Evolutionary conservation across 1,140 invertebrate species (phyloP).

Genomic region (Zelostemma sp.): DNA sequence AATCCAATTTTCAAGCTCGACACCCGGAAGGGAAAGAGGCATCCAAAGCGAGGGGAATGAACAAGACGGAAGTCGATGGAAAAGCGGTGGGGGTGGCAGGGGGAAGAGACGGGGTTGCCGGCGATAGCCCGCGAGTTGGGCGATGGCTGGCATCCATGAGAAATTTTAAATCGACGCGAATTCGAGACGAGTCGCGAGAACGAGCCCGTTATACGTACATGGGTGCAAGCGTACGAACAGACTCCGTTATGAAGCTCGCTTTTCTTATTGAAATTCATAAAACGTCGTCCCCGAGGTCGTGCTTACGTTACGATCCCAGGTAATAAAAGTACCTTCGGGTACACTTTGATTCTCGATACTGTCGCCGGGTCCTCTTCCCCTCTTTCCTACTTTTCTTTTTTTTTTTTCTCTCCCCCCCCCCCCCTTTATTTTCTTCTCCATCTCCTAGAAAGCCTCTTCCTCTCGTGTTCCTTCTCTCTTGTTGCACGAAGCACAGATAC

Average conservation of each 20-base stretch:
- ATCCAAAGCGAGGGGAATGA: neutral
- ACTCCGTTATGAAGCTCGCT: slow-evolving; percentile 14
- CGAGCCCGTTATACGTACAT: slow-evolving; percentile 4
- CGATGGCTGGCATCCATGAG: neutral
- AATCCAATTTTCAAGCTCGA: slow-evolving; percentile 64
- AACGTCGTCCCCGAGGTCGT: slow-evolving; percentile 24
- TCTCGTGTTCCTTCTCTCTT: slow-evolving; percentile 7
- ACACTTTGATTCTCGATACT: slow-evolving; percentile 29
- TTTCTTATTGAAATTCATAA: slow-evolving; percentile 42
- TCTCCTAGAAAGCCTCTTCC: neutral
- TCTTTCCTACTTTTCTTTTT: slow-evolving; percentile 9
- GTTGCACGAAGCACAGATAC: slow-evolving; percentile 15
- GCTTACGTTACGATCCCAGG: slow-evolving; percentile 19
- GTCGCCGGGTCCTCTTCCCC: slow-evolving; percentile 5
- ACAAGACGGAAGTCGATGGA: slow-evolving; percentile 9
- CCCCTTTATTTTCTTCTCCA: neutral
- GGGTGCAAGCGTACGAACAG: slow-evolving; percentile 13
- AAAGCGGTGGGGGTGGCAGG: slow-evolving; percentile 13
- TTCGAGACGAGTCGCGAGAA: slow-evolving; percentile 1
- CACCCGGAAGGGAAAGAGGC: slow-evolving; percentile 43
- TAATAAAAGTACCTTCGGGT: slow-evolving; percentile 28
- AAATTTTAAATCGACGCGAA: slow-evolving; percentile 10
- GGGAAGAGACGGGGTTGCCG: neutral
- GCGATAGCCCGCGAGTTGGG: neutral
- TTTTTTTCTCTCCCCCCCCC: neutral